Evolutionary conservation across 2,888 invertebrate species (phyloP), one percentile per base, ranked within the genome.

Genomic region (Yponomeuta sedellus): DNA sequence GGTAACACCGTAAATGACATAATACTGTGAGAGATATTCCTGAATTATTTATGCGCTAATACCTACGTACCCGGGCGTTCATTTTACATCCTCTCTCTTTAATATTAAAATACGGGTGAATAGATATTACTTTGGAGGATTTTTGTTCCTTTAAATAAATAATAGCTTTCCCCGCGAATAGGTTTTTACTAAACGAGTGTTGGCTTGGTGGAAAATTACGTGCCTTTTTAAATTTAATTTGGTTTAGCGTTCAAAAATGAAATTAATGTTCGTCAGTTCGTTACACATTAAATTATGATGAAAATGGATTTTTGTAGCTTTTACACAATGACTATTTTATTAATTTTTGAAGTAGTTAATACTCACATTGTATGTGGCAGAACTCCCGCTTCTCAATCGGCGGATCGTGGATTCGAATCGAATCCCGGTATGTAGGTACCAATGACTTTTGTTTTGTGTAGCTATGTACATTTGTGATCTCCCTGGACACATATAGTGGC

Each of bases 1-100:
- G 85, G 88, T 86, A 88, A 86, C 82, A 80, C 83, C 81, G 85
- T 85, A 88, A 91, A 90, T 90, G 88, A 91, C 88, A 88, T 90
- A 90, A 90, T 89, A 83, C 88, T 77, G 78, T 76, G 80, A 83
- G 84, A 86, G 89, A 89, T 90, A 89, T 82, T 80, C 16, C 84
- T 88, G 90, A 90, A 91, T 91, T 86, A 89, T 90, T 90, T 86
- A 91, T 87, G 78, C 80, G 81, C 70, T 88, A 88, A 90, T 88
- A 85, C 86, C 83, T 78, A 77, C 86, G 83, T 78, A 77, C 70
- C 73, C 62, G 52, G 40, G 65, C 58, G 12, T 10, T 34, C 52
- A 52, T 72, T 75, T 73, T 71, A 74, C 78, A 76, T 80, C 44
- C 75, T 77, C 73, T 52, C 76, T 74, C 74, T 79, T 79, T 73